Evolutionary conservation across 2,113 vertebrate species (phyloP), one percentile per base, ranked within the genome.

Genomic region (Chamaetylas fuelleborni): DNA sequence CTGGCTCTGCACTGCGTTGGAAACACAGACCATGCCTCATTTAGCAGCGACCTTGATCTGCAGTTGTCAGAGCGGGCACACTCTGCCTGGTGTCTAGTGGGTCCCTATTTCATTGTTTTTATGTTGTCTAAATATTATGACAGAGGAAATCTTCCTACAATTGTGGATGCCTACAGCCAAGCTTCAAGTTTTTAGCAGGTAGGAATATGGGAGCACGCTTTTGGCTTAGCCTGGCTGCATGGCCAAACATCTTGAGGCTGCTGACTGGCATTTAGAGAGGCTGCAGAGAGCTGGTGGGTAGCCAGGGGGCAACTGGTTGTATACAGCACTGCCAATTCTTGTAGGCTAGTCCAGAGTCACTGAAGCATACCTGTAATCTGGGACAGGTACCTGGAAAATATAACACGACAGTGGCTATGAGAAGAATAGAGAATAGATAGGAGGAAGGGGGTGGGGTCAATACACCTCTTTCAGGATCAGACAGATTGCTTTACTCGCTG

Each of bases 1-100:
- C 45, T 25, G 57, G 22, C 45, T 92, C 54, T 64, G 54, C 36
- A 18, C 38, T 0, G 0, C 0, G 0, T 76, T 91, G 0, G 0
- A 60, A 91, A 29, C 48, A 54, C 4, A 60, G 43, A 36, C 40
- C 43, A 51, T 4, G 57, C 79, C 45, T 92, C 74, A 57, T 69
- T 95, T 83, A 86, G 54, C 88, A 66, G 11, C 0, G 12, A 45
- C 54, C 67, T 80, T 93, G 82, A 80, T 71, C 62, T 72, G 38
- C 28, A 22, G 23, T 26, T 66, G 42, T 66, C 79, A 77, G 71
- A 83, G 23, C 0, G 0, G 79, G 18, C 38, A 66, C n/a, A 48
- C 20, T 33, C 12, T 14, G 38, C 50, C 74, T 77, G 50, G 18
- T 77, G 33, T 47, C 66, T 86, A 54, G 57, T 80, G 85, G 19